Evolutionary conservation across 2,888 invertebrate genomes (phyloP).

Genomic region (Rhopalosiphum nymphaeae): DNA sequence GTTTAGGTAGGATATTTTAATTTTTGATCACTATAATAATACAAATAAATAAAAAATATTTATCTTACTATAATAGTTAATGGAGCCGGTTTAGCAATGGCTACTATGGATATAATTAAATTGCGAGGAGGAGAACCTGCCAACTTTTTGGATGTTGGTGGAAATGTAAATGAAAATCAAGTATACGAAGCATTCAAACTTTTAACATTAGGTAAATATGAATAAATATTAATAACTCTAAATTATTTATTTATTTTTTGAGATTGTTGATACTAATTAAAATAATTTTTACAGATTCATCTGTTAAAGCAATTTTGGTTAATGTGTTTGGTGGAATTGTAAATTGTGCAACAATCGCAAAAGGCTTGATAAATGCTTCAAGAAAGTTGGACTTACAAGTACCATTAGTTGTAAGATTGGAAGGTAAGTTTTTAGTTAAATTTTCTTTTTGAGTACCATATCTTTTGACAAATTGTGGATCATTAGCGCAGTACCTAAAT

Average conservation of each 20-base stretch:
- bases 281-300: conserved; percentile 76
- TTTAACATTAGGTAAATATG: conserved; percentile 77
- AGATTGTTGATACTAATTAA: not conserved
- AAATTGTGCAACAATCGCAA: conserved; percentile 96
- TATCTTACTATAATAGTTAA: conserved; percentile 77
- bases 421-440: conserved; percentile 76
- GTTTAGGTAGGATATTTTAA: conserved; percentile 73
- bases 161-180: conserved; percentile 94
- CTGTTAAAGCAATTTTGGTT: conserved; percentile 94
- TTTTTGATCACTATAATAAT: not conserved
- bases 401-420: conserved; percentile 93
- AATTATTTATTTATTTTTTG: not conserved
- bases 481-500: not conserved
- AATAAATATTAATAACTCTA: not conserved
- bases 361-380: conserved; percentile 66
- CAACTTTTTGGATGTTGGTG: conserved; percentile 98
- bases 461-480: not conserved
- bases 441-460: not conserved
- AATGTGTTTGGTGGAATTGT: conserved; percentile 99
- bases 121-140: conserved; percentile 96
- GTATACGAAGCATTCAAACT: conserved; percentile 93
- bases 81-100: conserved; percentile 99
- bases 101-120: conserved; percentile 99
- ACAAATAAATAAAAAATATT: not conserved
- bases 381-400: conserved; percentile 70